A percentile compares a stretch with the other conserved stretches of the same genome.
Conservation (phyloP, 2,797 vertebrate genomes). For the Anableps anableps region DNA sequence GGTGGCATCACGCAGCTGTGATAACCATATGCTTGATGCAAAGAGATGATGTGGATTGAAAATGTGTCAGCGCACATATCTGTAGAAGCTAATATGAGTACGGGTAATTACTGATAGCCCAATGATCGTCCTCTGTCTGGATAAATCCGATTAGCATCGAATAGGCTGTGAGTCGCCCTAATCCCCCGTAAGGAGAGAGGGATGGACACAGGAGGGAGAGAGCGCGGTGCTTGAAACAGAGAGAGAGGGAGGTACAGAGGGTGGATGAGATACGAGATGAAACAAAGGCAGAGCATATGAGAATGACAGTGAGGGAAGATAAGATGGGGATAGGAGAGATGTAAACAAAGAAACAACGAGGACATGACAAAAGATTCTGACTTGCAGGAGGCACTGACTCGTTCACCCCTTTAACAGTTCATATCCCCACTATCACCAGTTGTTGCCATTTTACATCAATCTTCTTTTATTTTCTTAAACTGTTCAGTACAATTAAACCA, state of each 20-base stretch:
- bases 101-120: conserved; percentile 75
- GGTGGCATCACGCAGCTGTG: conserved; percentile 34
- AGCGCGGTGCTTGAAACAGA: conserved; percentile 10
- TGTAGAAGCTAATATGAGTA: conserved; percentile 69
- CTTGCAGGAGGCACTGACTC: neutral
- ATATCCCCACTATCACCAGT: neutral
- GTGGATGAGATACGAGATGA: conserved; percentile 7
- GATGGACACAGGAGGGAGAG: conserved; percentile 32
- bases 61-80: conserved; percentile 60
- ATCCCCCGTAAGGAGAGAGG: conserved; percentile 67
- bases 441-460: neutral
- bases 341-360: conserved; percentile 19
- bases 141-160: conserved; percentile 80
- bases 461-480: neutral
- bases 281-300: conserved; percentile 14
- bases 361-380: neutral
- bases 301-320: conserved; percentile 19
- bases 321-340: neutral
- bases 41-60: conserved; percentile 67
- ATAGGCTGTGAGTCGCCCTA: conserved; percentile 60
- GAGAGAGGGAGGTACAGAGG: conserved; percentile 20
- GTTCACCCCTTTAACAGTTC: neutral
- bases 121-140: conserved; percentile 74
- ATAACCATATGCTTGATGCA: conserved; percentile 65
- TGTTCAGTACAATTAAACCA: no score